phyloP scores from a whole-genome alignment of 2,888 invertebrate genomes.

The Drosophila quinaria region DNA sequence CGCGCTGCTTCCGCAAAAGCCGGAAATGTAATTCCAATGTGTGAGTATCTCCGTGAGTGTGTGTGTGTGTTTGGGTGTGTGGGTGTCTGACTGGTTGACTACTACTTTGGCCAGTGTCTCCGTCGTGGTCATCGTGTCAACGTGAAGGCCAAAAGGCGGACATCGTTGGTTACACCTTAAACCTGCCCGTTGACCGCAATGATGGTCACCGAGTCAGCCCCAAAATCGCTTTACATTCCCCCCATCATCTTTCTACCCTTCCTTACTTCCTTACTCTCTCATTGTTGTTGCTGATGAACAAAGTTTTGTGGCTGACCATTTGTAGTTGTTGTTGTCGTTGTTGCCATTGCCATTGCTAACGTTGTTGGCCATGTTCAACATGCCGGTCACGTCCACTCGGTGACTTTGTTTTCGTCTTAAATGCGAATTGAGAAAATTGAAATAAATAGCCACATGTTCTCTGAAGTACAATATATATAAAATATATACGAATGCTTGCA shows the following conservation, averaged over 20 bases:
- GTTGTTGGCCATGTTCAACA: slow-evolving; percentile 44
- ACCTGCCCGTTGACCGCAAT: slow-evolving; percentile 72
- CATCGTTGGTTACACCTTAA: slow-evolving; percentile 77
- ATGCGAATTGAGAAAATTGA: slow-evolving; percentile 81
- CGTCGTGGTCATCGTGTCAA: slow-evolving; percentile 65
- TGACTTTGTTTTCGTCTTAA: slow-evolving; percentile 80
- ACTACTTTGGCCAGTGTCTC: slow-evolving; percentile 40
- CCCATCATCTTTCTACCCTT: not conserved
- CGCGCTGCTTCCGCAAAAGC: slow-evolving; percentile 70
- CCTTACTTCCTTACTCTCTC: not conserved
- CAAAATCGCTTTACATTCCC: slow-evolving; percentile 66
- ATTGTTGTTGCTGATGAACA: slow-evolving; percentile 60
- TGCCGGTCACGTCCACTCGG: slow-evolving; percentile 75
- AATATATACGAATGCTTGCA: not conserved
- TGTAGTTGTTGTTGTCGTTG: slow-evolving; percentile 54
- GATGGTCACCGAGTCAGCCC: slow-evolving; percentile 74
- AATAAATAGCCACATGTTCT: slow-evolving; percentile 65
- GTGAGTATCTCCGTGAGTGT: slow-evolving; percentile 5
- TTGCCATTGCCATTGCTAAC: not conserved
- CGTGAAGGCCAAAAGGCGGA: slow-evolving; percentile 68
- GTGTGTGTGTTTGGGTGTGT: slow-evolving; percentile 5
- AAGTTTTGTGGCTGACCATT: slow-evolving; percentile 74
- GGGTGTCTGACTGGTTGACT: slow-evolving; percentile 18
- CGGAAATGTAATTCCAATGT: slow-evolving; percentile 76
- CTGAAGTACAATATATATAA: not conserved